Conservation (phyloP, 2,888 invertebrate species). For the Drosophila sordidula region DNA sequence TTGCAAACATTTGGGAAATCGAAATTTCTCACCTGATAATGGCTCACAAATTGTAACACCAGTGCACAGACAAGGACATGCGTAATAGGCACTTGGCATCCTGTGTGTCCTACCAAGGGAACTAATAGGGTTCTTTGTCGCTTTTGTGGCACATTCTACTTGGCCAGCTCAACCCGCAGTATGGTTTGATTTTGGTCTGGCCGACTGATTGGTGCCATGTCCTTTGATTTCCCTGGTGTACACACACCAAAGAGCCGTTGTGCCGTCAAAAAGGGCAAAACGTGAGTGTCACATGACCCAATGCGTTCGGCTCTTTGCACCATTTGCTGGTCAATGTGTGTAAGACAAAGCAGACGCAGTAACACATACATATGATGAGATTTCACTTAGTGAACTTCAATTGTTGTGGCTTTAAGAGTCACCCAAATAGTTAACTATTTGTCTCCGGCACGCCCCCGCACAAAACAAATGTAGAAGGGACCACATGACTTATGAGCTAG, state of each 20-base stretch:
- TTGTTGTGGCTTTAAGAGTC: conserved; percentile 38
- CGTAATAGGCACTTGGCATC: conserved; percentile 8
- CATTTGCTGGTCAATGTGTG: conserved; percentile 21
- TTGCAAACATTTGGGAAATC: conserved; percentile 83
- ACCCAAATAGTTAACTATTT: conserved; percentile 38
- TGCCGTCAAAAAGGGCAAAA: conserved; percentile 48
- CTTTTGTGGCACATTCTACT: conserved; percentile 36
- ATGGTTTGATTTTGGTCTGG: conserved; percentile 29
- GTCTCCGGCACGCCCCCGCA: conserved; percentile 12
- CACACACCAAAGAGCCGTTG: conserved; percentile 3
- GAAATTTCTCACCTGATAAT: conserved; percentile 83
- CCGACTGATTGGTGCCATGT: conserved; percentile 39
- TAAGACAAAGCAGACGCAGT: conserved; percentile 8
- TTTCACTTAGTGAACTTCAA: conserved; percentile 16
- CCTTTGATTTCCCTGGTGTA: conserved; percentile 54
- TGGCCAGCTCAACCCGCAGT: conserved; percentile 29
- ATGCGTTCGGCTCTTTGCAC: conserved; percentile 20
- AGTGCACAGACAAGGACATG: conserved; percentile 16
- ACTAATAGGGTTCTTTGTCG: conserved; percentile 12
- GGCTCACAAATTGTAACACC: conserved; percentile 24
- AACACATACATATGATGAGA: conserved; percentile 22
- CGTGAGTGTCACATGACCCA: conserved; percentile 51
- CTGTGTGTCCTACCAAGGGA: conserved; percentile 3
- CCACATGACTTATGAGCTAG: conserved; percentile 76
- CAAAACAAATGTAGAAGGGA: conserved; percentile 43